Base-by-base conservation (phyloP, 2,888 invertebrate species). In the Sphaerophoria rueppellii region DNA sequence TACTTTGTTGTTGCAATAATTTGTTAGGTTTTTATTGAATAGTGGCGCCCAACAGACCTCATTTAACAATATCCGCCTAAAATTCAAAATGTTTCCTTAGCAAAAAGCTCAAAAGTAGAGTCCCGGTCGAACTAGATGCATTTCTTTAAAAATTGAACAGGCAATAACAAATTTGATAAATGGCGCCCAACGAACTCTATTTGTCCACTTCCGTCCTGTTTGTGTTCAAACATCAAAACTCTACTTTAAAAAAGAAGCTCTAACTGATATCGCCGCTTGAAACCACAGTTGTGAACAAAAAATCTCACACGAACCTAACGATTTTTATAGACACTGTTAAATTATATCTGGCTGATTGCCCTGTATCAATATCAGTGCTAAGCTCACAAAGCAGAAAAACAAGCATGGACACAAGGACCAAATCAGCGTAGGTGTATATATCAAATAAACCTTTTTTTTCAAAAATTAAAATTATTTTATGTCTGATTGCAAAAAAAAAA, bases 381-480 rank as follows among this genome's bases (percentile, higher is more conserved):
- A 55, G 7, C 6, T 12, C 12, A 35, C 57, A 63, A 34, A 24
- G n/a, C 24, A 61, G 24, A 50, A 50, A 57, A 74, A 74, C 1
- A 9, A 11, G 70, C 48, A 61, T 11, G 14, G 4, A 14, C 12
- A 48, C n/a, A 14, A 75, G 55, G 75, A 55, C 50, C 9, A 70
- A 52, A 24, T 65, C 2, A 55, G 34, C 35, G 46, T 75, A 72
- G 75, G 71, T 75, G 67, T 83, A 71, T 24, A 24, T 24, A 24
- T 35, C 48, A 60, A 72, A 80, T 72, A 69, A 76, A 70, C 57
- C 65, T 69, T 65, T 63, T 63, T 76, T 63, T 63, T 63, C 58
- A 70, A 81, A 65, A 85, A 81, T 85, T 85, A 81, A 73, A 77
- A 81, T 70, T 76, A 85, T 80, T 81, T 73, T 81, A 69, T 76